Percentiles rank a stretch among this genome's conserved stretches.
Conservation (phyloP, 2,888 invertebrate species). For the Allolobophora icterica region DNA sequence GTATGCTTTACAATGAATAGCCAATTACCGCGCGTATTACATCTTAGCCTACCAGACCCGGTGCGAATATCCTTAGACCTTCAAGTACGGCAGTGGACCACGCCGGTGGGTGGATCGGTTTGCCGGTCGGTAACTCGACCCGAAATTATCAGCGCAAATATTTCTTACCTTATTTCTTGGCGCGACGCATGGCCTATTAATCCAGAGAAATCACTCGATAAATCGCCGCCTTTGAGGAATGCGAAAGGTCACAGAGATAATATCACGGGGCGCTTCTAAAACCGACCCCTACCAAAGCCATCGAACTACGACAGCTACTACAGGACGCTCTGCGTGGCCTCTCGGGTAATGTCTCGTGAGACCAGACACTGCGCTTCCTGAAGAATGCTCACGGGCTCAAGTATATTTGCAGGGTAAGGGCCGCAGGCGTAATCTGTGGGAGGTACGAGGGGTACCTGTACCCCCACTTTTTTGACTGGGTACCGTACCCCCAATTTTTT, state of each 20-base stretch:
- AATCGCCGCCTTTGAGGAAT: not conserved
- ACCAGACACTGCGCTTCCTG: too few relatives aligned
- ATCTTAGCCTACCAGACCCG: not conserved
- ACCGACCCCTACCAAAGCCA: not conserved
- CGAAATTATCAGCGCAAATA: not conserved
- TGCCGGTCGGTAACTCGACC: not conserved
- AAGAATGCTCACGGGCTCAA: too few relatives aligned
- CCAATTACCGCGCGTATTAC: too few relatives aligned
- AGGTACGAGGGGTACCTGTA: too few relatives aligned
- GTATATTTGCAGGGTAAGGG: too few relatives aligned
- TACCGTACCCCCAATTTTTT: too few relatives aligned
- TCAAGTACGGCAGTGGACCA: not conserved
- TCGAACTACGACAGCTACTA: not conserved
- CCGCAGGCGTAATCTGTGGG: too few relatives aligned
- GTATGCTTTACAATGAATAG: too few relatives aligned
- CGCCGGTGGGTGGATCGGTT: not conserved
- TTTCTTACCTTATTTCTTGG: not conserved
- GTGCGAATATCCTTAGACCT: not conserved
- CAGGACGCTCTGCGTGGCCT: constrained; percentile 7
- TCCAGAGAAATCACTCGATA: not conserved
- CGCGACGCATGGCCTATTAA: not conserved
- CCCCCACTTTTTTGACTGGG: too few relatives aligned
- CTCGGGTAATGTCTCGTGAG: not conserved
- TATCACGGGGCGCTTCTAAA: not conserved
- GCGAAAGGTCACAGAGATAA: not conserved